Evolutionary conservation across 2,888 invertebrate genomes (phyloP), one percentile per base, ranked within the genome.

Genomic region (Teleiodes luculella): DNA sequence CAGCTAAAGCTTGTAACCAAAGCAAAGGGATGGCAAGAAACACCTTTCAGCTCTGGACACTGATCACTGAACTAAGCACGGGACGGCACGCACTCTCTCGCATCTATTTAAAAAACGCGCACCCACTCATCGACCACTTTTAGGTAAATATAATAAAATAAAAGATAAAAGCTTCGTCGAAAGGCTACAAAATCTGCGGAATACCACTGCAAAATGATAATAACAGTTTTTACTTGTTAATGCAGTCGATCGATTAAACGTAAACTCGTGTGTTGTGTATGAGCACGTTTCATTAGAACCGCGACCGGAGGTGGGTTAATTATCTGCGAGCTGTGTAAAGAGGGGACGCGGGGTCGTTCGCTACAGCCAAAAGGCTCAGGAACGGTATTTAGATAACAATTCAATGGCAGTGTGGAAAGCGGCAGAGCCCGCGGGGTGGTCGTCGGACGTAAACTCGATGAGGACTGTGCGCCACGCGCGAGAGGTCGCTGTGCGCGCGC

Each of bases 231-330:
- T 73, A 77, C 73, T 83, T 82, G 82, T 85, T 80, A 82, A 84
- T 86, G 86, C 83, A 82, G 84, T 76, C 85, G 85, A 88, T 88
- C 88, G 88, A 88, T 88, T 75, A 69, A 75, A 74, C 76, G 78
- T 80, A 68, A 76, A 78, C 80, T 78, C 72, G 70, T 81, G 76
- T 79, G 76, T 70, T 66, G 67, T 68, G 68, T 69, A 70, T 71
- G 69, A 65, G 66, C 70, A 73, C 77, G 76, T 76, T 69, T 67
- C 72, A 68, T 70, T 63, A 65, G 64, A 63, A 68, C 68, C 62
- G 65, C 63, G 67, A 62, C 59, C 57, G n/a, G 49, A 18, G 18
- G 1, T 6, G 35, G 35, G 33, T 5, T 18, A 13, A n/a, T n/a
- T n/a, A 18, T 49, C 41, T 41, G n/a, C 41, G 41, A 24, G 24